Evolutionary conservation across 1,140 invertebrate genomes (phyloP).

Genomic region (Batillaria attramentaria): DNA sequence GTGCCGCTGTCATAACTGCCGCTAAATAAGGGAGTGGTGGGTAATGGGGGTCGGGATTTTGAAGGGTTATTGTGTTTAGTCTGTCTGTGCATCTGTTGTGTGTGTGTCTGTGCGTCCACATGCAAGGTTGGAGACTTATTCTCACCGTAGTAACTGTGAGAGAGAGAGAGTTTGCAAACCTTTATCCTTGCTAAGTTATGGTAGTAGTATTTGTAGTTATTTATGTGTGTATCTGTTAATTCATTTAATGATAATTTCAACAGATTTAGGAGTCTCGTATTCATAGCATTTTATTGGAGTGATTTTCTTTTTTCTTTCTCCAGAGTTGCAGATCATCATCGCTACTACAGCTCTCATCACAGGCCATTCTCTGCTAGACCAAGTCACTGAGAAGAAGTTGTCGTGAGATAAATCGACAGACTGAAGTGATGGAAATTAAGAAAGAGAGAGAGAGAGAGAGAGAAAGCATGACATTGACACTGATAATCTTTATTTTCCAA

Average conservation of each 20-base stretch:
- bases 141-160: neutral
- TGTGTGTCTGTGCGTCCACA: neutral
- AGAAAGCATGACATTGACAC: too few species aligned
- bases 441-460: too few species aligned
- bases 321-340: conserved; percentile 56
- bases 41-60: too few species aligned
- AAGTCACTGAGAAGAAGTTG: conserved; percentile 43
- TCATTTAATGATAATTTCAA: neutral
- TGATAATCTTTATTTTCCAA: neutral
- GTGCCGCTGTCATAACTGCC: too few species aligned
- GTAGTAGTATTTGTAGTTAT: neutral
- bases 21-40: too few species aligned
- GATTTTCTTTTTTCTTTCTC: neutral
- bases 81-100: too few species aligned
- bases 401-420: neutral
- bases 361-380: conserved; percentile 46
- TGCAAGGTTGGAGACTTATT: neutral
- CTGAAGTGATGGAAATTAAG: neutral
- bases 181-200: neutral
- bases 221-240: neutral
- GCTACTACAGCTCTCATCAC: conserved; percentile 58
- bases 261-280: neutral
- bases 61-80: too few species aligned
- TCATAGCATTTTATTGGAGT: too few species aligned
- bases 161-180: neutral